Evolutionary conservation across 2,797 vertebrate species (phyloP), one percentile per base, ranked within the genome.

Genomic region (Malacoctenus gilli): DNA sequence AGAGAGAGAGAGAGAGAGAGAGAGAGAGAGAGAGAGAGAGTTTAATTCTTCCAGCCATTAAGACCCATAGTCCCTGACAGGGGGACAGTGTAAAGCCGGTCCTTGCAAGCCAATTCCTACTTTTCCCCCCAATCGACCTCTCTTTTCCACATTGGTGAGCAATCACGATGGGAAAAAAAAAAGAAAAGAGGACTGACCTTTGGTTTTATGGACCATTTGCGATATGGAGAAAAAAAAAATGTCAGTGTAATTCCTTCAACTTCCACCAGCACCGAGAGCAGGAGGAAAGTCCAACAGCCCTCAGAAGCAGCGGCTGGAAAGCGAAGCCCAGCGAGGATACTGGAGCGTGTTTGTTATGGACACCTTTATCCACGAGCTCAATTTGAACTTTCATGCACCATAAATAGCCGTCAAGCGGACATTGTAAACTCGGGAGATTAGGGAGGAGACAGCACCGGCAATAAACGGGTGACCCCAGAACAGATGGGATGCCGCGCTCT

Each of bases 171-270:
- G 58, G 57, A 51, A 13, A 5, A 13, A 32, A 32, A 32, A 32
- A 32, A 32, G 9, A 32, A 32, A 32, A 14, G 7, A n/a, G 14
- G 52, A 69, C 70, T 88, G 89, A 89, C 90, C 89, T 92, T 92
- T 84, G 54, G 37, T 88, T 89, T 90, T 86, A 91, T 89, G 77
- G 84, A 73, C 80, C 69, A 79, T 92, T 89, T 83, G 48, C 13
- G 3, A 51, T 54, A 65, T 62, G 35, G 22, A 42, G 64, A 39
- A 66, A 69, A 77, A 87, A 84, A 77, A 83, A 22, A 36, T 49
- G 60, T 68, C 47, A 32, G 50, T 70, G 32, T 28, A 40, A 80
- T 76, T 85, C 53, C 52, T 52, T 56, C 57, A 77, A 68, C 68
- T 64, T 47, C 67, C 28, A 8, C 3, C 6, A 37, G 30, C 9